These are phyloP conservation scores for Oceanodroma leucorhoa DNA, from an alignment of 2,797 vertebrate species.

Conservation along the genomic window DNA sequence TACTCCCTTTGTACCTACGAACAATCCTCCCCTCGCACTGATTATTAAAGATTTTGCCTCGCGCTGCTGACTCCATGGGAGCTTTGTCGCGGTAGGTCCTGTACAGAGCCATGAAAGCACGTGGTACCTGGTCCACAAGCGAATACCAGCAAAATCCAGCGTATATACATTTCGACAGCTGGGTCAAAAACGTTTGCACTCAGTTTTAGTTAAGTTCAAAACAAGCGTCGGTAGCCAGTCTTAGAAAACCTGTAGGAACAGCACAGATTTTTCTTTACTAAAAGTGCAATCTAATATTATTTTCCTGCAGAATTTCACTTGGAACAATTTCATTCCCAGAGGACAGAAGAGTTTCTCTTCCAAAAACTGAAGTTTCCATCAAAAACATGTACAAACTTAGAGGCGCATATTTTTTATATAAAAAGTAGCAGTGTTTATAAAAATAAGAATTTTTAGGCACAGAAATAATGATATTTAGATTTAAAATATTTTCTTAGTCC, in stretches of 20 bases:
- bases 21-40: not conserved
- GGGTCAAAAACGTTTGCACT: fast-evolving
- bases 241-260: fast-evolving
- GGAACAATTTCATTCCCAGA: not conserved
- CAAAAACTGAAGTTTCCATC: not conserved
- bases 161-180: fast-evolving
- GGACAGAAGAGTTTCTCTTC: not conserved
- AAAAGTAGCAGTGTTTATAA: not conserved
- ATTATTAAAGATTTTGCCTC: not conserved
- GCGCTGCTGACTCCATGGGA: fast-evolving
- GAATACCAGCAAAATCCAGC: not conserved
- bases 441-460: not conserved
- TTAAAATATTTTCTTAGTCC: not conserved
- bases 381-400: not conserved
- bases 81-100: not conserved
- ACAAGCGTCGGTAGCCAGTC: not conserved
- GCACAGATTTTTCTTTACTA: not conserved
- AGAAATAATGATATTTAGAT: not conserved
- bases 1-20: not conserved
- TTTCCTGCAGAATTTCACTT: not conserved
- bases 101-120: not conserved
- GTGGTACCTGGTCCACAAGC: not conserved
- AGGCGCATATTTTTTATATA: fast-evolving
- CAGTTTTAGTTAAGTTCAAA: fast-evolving
- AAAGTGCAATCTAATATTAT: not conserved